Conservation (phyloP, 2,888 invertebrate species). For the Kryphioiulus occultus region DNA sequence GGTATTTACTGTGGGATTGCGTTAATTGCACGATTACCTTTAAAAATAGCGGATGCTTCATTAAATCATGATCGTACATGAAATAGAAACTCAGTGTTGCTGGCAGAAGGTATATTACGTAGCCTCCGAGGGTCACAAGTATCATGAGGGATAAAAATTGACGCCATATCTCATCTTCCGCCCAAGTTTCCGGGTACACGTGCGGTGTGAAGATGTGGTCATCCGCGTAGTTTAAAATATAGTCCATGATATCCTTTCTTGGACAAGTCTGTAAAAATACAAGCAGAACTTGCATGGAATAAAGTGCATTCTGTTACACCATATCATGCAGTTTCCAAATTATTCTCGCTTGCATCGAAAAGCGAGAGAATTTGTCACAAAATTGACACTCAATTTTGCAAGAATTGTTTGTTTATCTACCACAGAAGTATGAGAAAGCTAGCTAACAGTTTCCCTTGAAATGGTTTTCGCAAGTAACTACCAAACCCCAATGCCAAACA, state of each 20-base stretch:
- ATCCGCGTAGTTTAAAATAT: conserved; percentile 33
- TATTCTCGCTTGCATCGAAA: no score
- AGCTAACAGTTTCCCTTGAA: no score
- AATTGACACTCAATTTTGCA: no score
- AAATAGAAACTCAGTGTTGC: conserved; percentile 47
- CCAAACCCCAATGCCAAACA: no score
- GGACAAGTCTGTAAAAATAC: background rate
- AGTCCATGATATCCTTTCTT: conserved; percentile 11
- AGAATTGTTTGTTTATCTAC: no score
- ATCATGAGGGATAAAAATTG: conserved; percentile 46
- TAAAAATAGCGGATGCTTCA: conserved; percentile 49
- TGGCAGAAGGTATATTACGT: conserved; percentile 38
- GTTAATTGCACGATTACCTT: conserved; percentile 33
- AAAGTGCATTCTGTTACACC: no score
- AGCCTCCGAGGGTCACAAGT: conserved; percentile 21
- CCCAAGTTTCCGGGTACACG: conserved; percentile 47
- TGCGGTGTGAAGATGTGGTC: conserved; percentile 44
- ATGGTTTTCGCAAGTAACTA: no score
- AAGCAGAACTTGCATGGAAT: no score
- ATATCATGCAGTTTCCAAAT: no score
- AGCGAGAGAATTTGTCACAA: no score
- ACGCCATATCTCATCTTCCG: conserved; percentile 41
- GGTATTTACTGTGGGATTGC: no score
- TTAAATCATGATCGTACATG: conserved; percentile 47
- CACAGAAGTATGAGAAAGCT: no score